These are phyloP conservation scores for Calameuta filiformis DNA, from an alignment of 2,888 invertebrate genomes.

Conservation along the genomic window DNA sequence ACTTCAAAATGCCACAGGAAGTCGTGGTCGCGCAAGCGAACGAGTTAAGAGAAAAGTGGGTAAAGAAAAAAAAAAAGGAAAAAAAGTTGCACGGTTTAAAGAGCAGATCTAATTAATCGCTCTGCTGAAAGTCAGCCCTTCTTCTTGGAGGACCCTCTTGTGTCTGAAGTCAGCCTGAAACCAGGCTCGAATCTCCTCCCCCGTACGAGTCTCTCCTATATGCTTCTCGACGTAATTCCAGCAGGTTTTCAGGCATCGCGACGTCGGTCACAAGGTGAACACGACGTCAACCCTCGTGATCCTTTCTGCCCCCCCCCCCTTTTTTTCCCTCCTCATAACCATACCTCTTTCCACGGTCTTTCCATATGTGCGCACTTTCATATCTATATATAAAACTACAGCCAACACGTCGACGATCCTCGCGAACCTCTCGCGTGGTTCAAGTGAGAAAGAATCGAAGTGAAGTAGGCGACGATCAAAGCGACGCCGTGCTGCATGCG, in stretches of 20 bases:
- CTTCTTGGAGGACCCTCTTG: too few relatives aligned
- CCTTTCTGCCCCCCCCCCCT: constrained; percentile 14
- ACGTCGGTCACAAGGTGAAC: background rate
- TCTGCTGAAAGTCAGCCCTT: too few relatives aligned
- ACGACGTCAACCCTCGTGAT: constrained; percentile 1
- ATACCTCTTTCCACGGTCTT: constrained; percentile 22
- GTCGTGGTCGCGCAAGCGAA: too few relatives aligned
- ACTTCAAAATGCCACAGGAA: too few relatives aligned
- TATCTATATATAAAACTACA: constrained; percentile 38
- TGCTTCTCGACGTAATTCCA: too few relatives aligned
- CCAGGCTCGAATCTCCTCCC: too few relatives aligned
- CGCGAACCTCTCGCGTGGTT: background rate
- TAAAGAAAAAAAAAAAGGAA: too few relatives aligned
- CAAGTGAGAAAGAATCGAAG: background rate
- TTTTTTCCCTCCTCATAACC: constrained; percentile 20
- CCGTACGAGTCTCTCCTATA: too few relatives aligned
- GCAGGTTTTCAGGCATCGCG: constrained; percentile 6
- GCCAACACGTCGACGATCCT: constrained; percentile 31
- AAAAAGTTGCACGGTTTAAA: too few relatives aligned
- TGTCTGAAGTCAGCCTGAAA: too few relatives aligned
- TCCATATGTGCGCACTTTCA: constrained; percentile 12
- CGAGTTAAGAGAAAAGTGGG: too few relatives aligned
- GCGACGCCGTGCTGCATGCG: background rate
- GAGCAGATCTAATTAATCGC: too few relatives aligned
- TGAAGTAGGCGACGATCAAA: background rate